phyloP scores from a whole-genome alignment of 92 coral and sea anemone genomes.

The Nematostella vectensis region DNA sequence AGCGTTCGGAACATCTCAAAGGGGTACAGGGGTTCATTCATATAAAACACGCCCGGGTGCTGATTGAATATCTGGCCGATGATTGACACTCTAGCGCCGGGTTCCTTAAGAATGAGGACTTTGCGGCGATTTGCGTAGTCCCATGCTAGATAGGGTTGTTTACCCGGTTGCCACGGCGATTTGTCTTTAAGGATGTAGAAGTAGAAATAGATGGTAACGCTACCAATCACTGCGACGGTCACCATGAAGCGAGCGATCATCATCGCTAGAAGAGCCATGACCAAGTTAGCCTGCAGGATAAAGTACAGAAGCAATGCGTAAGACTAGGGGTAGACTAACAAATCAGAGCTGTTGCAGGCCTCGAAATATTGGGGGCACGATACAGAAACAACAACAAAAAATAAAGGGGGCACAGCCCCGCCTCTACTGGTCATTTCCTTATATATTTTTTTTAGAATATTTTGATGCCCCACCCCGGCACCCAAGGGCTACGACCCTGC shows the following conservation, averaged over 20 bases:
- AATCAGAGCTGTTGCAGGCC: no score
- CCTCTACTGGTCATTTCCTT: no score
- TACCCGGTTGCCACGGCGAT: background rate
- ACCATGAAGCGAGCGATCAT: constrained; percentile 25
- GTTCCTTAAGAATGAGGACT: constrained; percentile 17
- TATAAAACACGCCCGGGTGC: constrained; percentile 51
- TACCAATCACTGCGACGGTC: constrained; percentile 20
- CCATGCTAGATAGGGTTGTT: constrained; percentile 9
- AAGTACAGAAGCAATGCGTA: no score
- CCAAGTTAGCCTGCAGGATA: no score
- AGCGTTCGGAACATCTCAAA: constrained; percentile 34
- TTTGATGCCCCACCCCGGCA: no score
- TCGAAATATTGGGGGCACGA: no score
- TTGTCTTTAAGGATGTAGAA: constrained; percentile 12
- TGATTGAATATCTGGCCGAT: constrained; percentile 56
- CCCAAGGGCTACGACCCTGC: no score
- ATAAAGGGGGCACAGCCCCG: no score
- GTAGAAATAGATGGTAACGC: constrained; percentile 22
- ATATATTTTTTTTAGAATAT: no score
- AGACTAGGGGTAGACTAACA: no score
- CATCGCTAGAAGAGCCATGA: constrained; percentile 25
- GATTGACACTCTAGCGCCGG: background rate
- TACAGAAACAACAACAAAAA: no score
- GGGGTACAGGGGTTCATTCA: constrained; percentile 53
- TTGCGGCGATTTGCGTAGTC: constrained; percentile 28